phyloP scores from a whole-genome alignment of 2,797 vertebrate genomes.

The Ataeniobius toweri region DNA sequence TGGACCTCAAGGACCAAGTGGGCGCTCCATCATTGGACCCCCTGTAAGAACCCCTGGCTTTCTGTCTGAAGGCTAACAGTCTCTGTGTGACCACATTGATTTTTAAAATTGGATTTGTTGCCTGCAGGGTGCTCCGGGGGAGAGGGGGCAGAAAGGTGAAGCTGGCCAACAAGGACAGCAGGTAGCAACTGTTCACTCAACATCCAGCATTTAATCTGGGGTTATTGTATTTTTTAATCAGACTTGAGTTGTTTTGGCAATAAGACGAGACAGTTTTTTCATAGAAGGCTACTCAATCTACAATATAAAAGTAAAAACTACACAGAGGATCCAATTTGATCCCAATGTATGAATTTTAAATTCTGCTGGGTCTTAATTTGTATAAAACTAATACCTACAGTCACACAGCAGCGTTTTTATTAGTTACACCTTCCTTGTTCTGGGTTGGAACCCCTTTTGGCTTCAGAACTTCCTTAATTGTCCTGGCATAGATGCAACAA shows the following conservation, averaged over 20 bases:
- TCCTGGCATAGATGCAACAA: no score
- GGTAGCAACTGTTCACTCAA: conserved; percentile 72
- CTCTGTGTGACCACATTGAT: neutral
- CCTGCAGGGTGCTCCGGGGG: conserved; percentile 85
- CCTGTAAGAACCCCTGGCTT: conserved; percentile 71
- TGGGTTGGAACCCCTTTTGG: no score
- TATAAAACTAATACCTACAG: no score
- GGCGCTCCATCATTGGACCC: conserved; percentile 91
- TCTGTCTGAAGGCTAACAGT: neutral
- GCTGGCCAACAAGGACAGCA: conserved; percentile 85
- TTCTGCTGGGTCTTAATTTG: no score
- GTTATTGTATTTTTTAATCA: neutral
- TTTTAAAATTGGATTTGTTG: neutral
- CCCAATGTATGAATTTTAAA: no score
- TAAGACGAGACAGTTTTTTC: neutral
- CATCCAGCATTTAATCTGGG: neutral
- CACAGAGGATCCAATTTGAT: no score
- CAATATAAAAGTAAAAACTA: neutral
- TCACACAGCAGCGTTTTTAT: no score
- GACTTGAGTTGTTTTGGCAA: neutral
- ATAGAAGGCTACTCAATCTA: neutral
- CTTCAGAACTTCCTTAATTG: no score
- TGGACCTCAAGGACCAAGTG: conserved; percentile 92
- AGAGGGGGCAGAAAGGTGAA: conserved; percentile 92
- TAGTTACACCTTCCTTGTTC: no score